A percentile compares a stretch with the other conserved stretches of the same genome.
Conservation (phyloP, 2,113 vertebrate species). For the Platycercus adscitus region DNA sequence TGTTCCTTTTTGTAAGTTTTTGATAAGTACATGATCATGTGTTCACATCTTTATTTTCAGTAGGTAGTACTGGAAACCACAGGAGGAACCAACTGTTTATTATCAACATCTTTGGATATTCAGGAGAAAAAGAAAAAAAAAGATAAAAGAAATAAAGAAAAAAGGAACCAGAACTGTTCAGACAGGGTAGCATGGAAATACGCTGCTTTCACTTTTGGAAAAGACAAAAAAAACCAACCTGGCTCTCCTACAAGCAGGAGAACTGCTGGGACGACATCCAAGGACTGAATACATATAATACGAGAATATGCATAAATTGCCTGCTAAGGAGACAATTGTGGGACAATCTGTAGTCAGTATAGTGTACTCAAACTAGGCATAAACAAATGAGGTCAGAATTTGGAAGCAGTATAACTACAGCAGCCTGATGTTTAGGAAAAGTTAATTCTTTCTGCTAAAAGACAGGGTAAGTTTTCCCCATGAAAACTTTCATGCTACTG, state of each 20-base stretch:
- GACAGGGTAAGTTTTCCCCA: background rate
- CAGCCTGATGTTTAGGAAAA: background rate
- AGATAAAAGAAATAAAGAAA: background rate
- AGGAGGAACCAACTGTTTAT: background rate
- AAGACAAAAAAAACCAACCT: background rate
- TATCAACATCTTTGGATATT: background rate
- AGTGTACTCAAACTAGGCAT: background rate
- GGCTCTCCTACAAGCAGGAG: background rate
- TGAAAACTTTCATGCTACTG: background rate
- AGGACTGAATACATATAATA: background rate
- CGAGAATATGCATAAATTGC: background rate
- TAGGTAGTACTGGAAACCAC: background rate
- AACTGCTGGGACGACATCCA: background rate
- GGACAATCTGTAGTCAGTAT: background rate
- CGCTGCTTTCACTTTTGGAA: background rate
- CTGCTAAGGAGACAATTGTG: background rate
- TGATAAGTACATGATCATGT: background rate
- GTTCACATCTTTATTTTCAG: background rate
- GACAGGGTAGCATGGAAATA: background rate
- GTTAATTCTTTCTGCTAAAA: background rate
- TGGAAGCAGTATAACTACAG: background rate
- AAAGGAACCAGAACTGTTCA: background rate
- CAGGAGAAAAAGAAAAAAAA: background rate
- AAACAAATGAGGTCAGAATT: background rate
- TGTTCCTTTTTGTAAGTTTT: background rate